Evolutionary conservation across 1,140 invertebrate genomes (phyloP).

Genomic region (Neodiprion fabricii): DNA sequence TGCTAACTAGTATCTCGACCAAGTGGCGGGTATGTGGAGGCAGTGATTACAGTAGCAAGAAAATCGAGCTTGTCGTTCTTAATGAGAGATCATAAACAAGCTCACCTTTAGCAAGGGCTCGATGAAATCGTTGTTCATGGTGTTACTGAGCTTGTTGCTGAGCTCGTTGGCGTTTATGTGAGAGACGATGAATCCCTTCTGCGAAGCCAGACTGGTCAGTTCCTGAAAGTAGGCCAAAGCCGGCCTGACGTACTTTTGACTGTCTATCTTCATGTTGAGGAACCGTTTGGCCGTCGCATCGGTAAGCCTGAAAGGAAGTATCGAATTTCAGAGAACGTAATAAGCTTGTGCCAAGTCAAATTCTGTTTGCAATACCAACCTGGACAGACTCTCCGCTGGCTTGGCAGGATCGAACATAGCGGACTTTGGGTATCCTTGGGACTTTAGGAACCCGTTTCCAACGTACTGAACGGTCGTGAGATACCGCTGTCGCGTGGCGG

Average conservation of each 20-base stretch:
- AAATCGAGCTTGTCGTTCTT: too few relatives aligned
- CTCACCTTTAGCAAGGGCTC: conserved; percentile 74
- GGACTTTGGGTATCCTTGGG: conserved; percentile 75
- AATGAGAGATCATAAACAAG: not conserved
- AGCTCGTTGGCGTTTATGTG: conserved; percentile 69
- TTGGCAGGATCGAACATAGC: conserved; percentile 73
- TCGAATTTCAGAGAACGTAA: not conserved
- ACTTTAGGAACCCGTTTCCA: conserved; percentile 77
- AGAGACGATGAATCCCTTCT: conserved; percentile 68
- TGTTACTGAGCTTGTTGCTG: conserved; percentile 77
- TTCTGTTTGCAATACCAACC: conserved; percentile 36
- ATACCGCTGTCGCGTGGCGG: conserved; percentile 76
- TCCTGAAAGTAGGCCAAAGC: conserved; percentile 75
- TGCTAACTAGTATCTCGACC: too few relatives aligned
- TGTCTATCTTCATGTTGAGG: conserved; percentile 74
- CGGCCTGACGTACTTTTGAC: conserved; percentile 75
- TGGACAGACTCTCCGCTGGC: conserved; percentile 71
- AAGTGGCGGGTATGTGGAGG: too few relatives aligned
- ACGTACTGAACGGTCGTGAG: conserved; percentile 72
- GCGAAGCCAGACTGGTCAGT: conserved; percentile 70
- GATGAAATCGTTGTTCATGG: conserved; percentile 80
- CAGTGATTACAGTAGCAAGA: too few relatives aligned
- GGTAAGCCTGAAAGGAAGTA: conserved; percentile 52
- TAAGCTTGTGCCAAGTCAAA: not conserved
- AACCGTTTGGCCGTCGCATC: conserved; percentile 75